Evolutionary conservation across 2,888 invertebrate genomes (phyloP), one percentile per base, ranked within the genome.

Genomic region (Macaria notata): DNA sequence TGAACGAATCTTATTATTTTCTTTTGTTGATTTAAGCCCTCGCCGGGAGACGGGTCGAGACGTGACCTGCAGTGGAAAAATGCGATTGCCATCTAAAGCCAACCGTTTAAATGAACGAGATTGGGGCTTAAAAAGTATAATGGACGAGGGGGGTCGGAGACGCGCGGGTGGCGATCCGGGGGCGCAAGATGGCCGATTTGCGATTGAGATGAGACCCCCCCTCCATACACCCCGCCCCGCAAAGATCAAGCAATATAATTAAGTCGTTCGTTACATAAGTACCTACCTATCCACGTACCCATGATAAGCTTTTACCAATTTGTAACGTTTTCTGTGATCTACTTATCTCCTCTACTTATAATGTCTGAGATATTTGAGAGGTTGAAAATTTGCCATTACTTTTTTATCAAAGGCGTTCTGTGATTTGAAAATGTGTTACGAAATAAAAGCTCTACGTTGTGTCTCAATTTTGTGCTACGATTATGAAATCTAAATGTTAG

Each of bases 101-200:
- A 93, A 93, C 93, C 93, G 93, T 93, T 93, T 93, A 94, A 92
- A 93, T 93, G 93, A 93, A 92, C 92, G 93, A 93, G 93, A 93
- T 93, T 93, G 94, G 93, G 88, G 94, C 94, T 94, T 94, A 94
- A 94, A 94, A 94, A 93, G 93, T 94, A 94, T 94, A 93, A 94
- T 93, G 93, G 93, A 91, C 91, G 86, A 79, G 82, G 84, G 85
- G 41, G 83, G 79, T 77, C 76, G 73, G 79, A 79, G 78, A 72
- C 79, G 79, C 83, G 86, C 86, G 90, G 88, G 89, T 83, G 87
- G 88, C 83, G 83, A 88, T 88, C 86, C 71, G 83, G 83, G 86
- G 86, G 84, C 80, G 76, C 91, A 92, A 92, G 90, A 92, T 92
- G 92, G 92, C 91, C 89, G 92, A 91, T 89, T 88, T 87, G 88